These are phyloP conservation scores for Epinephelus coioides DNA, from an alignment of 2,797 vertebrate species.

Conservation along the genomic window DNA sequence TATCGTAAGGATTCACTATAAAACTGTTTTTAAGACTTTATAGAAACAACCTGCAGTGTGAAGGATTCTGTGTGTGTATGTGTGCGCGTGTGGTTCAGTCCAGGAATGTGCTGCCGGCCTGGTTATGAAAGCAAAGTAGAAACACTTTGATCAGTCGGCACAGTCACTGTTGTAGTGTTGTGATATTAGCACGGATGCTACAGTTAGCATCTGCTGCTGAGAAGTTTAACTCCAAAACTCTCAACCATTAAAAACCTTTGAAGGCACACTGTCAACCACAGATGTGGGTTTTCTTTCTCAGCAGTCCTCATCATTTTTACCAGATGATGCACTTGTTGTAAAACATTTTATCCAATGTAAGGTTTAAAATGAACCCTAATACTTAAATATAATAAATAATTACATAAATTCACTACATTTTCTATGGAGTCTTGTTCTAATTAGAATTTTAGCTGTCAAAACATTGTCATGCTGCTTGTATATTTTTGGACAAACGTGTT, in stretches of 20 bases:
- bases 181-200: constrained; percentile 8
- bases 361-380: background rate
- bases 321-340: no score
- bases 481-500: background rate
- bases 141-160: constrained; percentile 26
- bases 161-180: constrained; percentile 18
- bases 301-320: no score
- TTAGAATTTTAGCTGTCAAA: background rate
- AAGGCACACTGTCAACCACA: no score
- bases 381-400: background rate
- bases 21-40: background rate
- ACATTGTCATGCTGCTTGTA: background rate
- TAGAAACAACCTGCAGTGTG: background rate
- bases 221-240: background rate
- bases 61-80: constrained; percentile 1
- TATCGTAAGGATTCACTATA: no score
- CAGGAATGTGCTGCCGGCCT: constrained; percentile 37
- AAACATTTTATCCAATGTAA: background rate
- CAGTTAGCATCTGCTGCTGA: background rate
- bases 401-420: background rate
- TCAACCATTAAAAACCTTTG: background rate
- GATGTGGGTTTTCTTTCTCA: no score
- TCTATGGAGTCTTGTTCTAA: background rate
- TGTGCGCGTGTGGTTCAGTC: constrained; percentile 6
- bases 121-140: constrained; percentile 41